Conservation (phyloP, 2,113 vertebrate genomes). For the Clarias gariepinus region DNA sequence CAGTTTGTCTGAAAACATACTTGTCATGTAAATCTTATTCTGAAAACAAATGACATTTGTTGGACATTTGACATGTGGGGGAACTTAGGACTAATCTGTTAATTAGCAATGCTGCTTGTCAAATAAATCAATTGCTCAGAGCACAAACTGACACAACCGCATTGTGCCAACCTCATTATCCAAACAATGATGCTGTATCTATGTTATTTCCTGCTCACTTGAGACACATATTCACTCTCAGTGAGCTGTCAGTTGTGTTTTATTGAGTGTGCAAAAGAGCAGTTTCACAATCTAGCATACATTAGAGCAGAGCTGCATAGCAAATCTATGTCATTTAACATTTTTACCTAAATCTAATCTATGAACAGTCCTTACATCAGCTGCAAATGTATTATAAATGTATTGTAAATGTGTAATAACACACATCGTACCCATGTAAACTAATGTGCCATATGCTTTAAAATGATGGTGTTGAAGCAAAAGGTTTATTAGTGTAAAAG, state of each 20-base stretch:
- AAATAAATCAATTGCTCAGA: slow-evolving; percentile 27
- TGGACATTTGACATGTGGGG: neutral
- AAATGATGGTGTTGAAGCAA: slow-evolving; percentile 16
- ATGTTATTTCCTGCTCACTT: slow-evolving; percentile 11
- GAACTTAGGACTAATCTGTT: slow-evolving; percentile 18
- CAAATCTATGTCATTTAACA: neutral
- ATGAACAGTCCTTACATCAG: neutral
- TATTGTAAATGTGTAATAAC: slow-evolving; percentile 26
- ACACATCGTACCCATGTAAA: neutral
- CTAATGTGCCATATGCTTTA: neutral
- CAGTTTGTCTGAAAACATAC: neutral
- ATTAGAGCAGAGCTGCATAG: neutral
- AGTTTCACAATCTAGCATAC: neutral
- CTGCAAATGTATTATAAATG: neutral
- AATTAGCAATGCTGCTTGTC: slow-evolving; percentile 29
- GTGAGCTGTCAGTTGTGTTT: slow-evolving; percentile 10
- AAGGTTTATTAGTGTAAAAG: slow-evolving; percentile 43
- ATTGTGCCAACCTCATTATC: slow-evolving; percentile 24
- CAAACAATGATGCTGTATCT: slow-evolving; percentile 10
- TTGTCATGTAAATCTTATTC: neutral
- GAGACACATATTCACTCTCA: neutral
- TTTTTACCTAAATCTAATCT: neutral
- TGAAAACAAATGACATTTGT: neutral
- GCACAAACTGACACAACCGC: neutral
- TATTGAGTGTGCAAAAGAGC: neutral